A percentile compares a stretch with the other conserved stretches of the same genome.
Conservation (phyloP, 2,888 invertebrate species). For the Eretmocerus hayati region DNA sequence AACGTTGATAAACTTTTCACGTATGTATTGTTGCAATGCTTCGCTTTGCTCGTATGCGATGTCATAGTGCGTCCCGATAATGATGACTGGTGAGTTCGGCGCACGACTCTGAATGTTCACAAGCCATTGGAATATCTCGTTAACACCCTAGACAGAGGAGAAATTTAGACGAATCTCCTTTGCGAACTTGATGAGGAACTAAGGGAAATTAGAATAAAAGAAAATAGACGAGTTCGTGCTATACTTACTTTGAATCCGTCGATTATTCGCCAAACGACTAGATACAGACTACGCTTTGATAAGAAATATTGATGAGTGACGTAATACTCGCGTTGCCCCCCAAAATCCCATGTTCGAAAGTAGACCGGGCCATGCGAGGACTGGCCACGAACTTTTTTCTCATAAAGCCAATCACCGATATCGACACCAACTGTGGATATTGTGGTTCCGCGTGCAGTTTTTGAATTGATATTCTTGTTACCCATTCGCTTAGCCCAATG, state of each 20-base stretch:
- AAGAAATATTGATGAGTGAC: conserved; percentile 98
- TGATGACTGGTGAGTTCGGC: conserved; percentile 92
- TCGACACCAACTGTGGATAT: conserved; percentile 97
- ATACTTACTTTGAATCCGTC: conserved; percentile 67
- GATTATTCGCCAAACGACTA: conserved; percentile 91
- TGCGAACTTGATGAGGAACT: no score
- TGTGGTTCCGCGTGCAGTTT: conserved; percentile 69
- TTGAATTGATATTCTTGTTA: conserved; percentile 72
- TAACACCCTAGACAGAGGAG: conserved; percentile 57
- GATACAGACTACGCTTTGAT: conserved; percentile 87
- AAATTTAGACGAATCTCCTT: no score
- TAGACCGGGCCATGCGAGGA: conserved; percentile 75
- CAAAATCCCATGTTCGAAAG: conserved; percentile 98
- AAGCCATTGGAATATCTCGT: conserved; percentile 89
- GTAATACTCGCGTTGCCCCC: conserved; percentile 96
- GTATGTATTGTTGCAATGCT: conserved; percentile 79
- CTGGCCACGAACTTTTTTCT: conserved; percentile 71
- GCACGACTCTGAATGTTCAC: conserved; percentile 92
- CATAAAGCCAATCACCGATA: conserved; percentile 91
- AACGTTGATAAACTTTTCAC: conserved; percentile 82
- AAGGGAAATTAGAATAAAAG: no score
- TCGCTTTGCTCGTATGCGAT: conserved; percentile 69
- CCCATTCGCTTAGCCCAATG: conserved; percentile 96
- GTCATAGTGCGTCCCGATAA: conserved; percentile 95
- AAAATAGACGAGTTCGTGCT: no score